phyloP scores from a whole-genome alignment of 1,140 invertebrate species.

The Spodoptera litura region DNA sequence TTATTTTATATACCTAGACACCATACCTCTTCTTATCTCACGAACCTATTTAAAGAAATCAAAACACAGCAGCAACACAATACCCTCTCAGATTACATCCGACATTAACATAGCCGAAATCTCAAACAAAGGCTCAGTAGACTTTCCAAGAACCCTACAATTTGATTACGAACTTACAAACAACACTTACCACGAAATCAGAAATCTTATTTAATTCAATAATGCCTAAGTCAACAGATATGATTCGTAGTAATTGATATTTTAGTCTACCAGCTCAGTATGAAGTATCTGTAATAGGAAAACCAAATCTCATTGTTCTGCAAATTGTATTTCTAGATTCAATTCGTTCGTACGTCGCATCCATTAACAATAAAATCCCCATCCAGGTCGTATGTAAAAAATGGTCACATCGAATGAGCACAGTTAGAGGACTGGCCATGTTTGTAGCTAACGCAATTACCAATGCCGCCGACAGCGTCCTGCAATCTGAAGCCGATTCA shows the following conservation, averaged over 20 bases:
- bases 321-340: constrained; percentile 12
- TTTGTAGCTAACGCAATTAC: constrained; percentile 77
- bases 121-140: background rate
- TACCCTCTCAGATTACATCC: constrained; percentile 15
- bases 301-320: constrained; percentile 11
- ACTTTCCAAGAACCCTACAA: constrained; percentile 4
- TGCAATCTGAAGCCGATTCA: constrained; percentile 79
- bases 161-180: constrained; percentile 20
- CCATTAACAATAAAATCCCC: constrained; percentile 37
- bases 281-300: background rate
- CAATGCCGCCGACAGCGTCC: constrained; percentile 61
- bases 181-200: constrained; percentile 4
- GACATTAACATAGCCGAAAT: constrained; percentile 8
- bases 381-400: constrained; percentile 56
- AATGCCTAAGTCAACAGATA: background rate
- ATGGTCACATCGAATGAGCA: constrained; percentile 58
- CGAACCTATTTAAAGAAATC: background rate
- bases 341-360: constrained; percentile 8
- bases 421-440: constrained; percentile 68
- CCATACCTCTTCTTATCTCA: too few relatives aligned
- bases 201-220: constrained; percentile 5
- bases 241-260: background rate
- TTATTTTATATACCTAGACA: too few relatives aligned
- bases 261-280: background rate
- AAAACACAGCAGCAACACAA: background rate